Conservation (phyloP, 2,888 invertebrate genomes). For the Cosmia trapezina region DNA sequence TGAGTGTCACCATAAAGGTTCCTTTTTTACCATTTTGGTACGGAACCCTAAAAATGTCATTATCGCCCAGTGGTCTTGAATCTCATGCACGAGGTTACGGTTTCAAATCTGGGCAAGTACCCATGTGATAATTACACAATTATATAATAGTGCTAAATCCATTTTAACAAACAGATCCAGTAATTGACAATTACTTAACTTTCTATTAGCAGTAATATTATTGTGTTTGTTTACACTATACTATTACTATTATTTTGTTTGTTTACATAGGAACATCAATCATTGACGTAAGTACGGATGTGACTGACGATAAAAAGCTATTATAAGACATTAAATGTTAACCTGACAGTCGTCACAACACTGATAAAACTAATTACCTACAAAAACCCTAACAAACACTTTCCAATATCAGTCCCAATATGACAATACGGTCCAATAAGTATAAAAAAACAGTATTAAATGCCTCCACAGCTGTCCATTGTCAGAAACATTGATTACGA, state of each 20-base stretch:
- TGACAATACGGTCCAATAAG: constrained; percentile 27
- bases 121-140: too few relatives aligned
- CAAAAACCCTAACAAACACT: constrained; percentile 1
- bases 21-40: too few relatives aligned
- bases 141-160: too few relatives aligned
- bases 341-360: not conserved
- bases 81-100: too few relatives aligned
- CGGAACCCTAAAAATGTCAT: too few relatives aligned
- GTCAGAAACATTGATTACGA: constrained; percentile 30
- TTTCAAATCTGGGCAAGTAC: too few relatives aligned
- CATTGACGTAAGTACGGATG: not conserved
- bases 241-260: too few relatives aligned
- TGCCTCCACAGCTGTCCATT: not conserved
- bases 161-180: not conserved
- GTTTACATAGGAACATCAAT: too few relatives aligned
- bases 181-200: not conserved
- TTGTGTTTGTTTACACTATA: too few relatives aligned
- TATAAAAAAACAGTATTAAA: constrained; percentile 31
- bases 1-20: too few relatives aligned
- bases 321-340: not conserved
- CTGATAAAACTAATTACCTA: constrained; percentile 1
- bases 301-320: not conserved
- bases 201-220: not conserved
- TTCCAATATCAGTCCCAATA: constrained; percentile 10
- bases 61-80: too few relatives aligned